Conservation (phyloP, 2,888 invertebrate species). For the Patella depressa region DNA sequence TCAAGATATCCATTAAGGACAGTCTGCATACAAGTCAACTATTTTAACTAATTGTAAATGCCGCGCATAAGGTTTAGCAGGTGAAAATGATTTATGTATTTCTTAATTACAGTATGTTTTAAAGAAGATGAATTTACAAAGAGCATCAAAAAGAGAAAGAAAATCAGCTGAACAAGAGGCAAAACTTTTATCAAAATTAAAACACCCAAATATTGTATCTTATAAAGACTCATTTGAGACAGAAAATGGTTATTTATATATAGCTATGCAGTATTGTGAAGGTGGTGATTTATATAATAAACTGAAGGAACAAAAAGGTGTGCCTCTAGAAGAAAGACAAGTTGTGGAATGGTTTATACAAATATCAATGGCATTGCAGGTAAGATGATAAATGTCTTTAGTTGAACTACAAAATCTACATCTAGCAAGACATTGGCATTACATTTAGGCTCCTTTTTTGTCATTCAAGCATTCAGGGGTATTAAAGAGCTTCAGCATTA, state of each 20-base stretch:
- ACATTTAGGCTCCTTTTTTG: too few relatives aligned
- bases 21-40: not conserved
- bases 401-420: too few relatives aligned
- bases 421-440: too few relatives aligned
- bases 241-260: conserved; percentile 69
- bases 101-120: conserved; percentile 69
- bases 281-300: conserved; percentile 72
- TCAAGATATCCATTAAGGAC: not conserved
- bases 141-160: conserved; percentile 68
- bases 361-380: conserved; percentile 74
- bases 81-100: not conserved
- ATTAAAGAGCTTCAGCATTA: too few relatives aligned
- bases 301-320: conserved; percentile 70
- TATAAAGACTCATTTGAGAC: conserved; percentile 73
- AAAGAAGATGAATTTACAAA: conserved; percentile 70
- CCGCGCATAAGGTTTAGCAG: not conserved
- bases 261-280: conserved; percentile 74
- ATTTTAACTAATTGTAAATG: not conserved
- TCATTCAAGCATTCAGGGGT: too few relatives aligned
- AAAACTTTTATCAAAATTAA: conserved; percentile 71
- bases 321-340: conserved; percentile 70
- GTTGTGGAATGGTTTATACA: conserved; percentile 74
- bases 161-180: conserved; percentile 71
- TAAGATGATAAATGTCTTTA: conserved; percentile 33
- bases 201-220: conserved; percentile 73